Evolutionary conservation across 1,140 invertebrate genomes (phyloP), one percentile per base, ranked within the genome.

Genomic region (Trialeurodes vaporariorum): DNA sequence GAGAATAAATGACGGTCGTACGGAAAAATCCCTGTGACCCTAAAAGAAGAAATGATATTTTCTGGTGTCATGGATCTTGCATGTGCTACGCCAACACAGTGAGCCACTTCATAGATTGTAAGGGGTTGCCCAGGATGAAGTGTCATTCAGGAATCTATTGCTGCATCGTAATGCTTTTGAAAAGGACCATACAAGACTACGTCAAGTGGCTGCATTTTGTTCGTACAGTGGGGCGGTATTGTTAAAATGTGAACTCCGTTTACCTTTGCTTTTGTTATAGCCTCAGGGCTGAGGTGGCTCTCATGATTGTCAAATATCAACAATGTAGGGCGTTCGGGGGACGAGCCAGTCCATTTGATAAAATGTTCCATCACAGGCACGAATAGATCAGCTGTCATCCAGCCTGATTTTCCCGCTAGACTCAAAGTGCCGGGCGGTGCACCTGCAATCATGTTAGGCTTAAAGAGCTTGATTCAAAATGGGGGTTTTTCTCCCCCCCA

Each of bases 191-290:
- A 79, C 9, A 82, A 72, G 9, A 73, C 72, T 0, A 77, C 72
- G 69, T 83, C 81, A 1, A 83, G 69, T 0, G 80, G 81, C 67
- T 82, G 81, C 25, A 81, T 60, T 68, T 79, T 78, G 66, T 79
- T 77, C 24, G 74, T 75, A 27, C 72, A 73, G 64, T 79, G 76
- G 9, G 77, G 77, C 12, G 75, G 75, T n/a, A 81, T 70, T 24
- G 77, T 75, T 5, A 79, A 68, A 68, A 79, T 61, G 2, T 73
- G 68, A 24, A 80, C 70, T 9, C 73, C 72, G 70, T 76, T 75
- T 27, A 74, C 73, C 68, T 72, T 70, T 2, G 73, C 73, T 23
- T 70, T 65, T 34, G 73, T 59, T 1, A 75, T 9, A 12, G 68
- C 72, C 72, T 62, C n/a, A 68, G 76, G 12, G n/a, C 70, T 65